Percentiles rank a stretch among this genome's conserved stretches.
Evolutionary conservation across 1,140 invertebrate species (phyloP).

Genomic region (Drosophila navojoa): DNA sequence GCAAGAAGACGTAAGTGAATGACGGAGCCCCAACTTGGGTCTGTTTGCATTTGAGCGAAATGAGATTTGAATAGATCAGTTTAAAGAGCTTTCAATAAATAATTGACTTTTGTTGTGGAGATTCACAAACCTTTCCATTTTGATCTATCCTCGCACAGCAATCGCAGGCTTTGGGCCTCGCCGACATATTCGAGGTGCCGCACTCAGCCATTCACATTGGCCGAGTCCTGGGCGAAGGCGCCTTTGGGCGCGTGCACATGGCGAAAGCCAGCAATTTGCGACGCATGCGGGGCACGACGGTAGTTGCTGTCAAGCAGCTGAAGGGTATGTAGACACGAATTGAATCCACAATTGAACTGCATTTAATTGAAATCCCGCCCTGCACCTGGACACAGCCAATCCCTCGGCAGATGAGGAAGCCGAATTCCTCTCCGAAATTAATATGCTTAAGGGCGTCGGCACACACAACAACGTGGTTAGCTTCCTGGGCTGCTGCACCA

Average conservation of each 20-base stretch:
- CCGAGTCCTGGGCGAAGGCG: conserved; percentile 88
- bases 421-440: conserved; percentile 90
- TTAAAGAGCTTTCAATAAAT: no score
- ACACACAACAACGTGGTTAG: conserved; percentile 91
- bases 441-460: conserved; percentile 91
- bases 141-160: conserved; percentile 36
- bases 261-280: conserved; percentile 85
- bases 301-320: conserved; percentile 90
- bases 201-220: conserved; percentile 80
- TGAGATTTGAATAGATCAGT: no score
- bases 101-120: no score
- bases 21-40: no score
- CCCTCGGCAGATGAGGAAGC: conserved; percentile 86
- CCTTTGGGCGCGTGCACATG: conserved; percentile 89
- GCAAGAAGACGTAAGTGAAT: no score
- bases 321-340: conserved; percentile 84
- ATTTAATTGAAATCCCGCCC: background rate
- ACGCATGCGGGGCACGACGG: conserved; percentile 84
- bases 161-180: conserved; percentile 67
- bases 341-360: background rate
- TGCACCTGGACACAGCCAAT: conserved; percentile 53
- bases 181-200: conserved; percentile 76
- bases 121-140: no score
- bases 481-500: conserved; percentile 91
- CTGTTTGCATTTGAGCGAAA: no score